Conservation (phyloP, 2,888 invertebrate species). For the Lochmaea crataegi region DNA sequence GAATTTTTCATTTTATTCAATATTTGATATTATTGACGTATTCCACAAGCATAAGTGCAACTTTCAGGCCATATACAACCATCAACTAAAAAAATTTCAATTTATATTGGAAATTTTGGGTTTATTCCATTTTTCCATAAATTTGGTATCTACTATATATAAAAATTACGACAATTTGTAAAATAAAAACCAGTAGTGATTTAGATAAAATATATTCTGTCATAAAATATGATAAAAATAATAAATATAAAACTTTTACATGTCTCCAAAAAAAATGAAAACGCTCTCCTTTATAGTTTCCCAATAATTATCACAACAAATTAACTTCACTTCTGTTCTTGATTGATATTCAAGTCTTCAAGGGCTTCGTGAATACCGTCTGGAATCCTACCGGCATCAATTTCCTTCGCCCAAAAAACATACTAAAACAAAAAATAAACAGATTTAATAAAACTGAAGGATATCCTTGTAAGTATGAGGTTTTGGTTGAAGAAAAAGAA, state of each 20-base stretch:
- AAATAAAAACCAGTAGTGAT: neutral
- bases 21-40: no score
- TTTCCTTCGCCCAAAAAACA: constrained; percentile 81
- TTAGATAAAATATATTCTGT: constrained; percentile 39
- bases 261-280: constrained; percentile 15
- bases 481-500: no score
- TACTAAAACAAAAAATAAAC: constrained; percentile 71
- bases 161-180: neutral
- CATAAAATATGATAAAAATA: constrained; percentile 35
- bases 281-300: constrained; percentile 28
- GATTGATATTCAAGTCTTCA: constrained; percentile 79
- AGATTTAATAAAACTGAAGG: no score
- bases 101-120: no score
- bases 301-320: constrained; percentile 40
- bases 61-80: no score
- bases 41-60: no score
- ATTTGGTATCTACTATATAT: no score
- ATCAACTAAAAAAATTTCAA: no score
- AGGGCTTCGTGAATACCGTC: constrained; percentile 82
- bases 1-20: no score
- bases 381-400: constrained; percentile 84
- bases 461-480: no score
- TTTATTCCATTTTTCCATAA: no score
- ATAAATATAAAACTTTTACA: constrained; percentile 36
- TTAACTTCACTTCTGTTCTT: constrained; percentile 65